Evolutionary conservation across 1,140 invertebrate genomes (phyloP), one percentile per base, ranked within the genome.

Genomic region (Oedothorax gibbosus): DNA sequence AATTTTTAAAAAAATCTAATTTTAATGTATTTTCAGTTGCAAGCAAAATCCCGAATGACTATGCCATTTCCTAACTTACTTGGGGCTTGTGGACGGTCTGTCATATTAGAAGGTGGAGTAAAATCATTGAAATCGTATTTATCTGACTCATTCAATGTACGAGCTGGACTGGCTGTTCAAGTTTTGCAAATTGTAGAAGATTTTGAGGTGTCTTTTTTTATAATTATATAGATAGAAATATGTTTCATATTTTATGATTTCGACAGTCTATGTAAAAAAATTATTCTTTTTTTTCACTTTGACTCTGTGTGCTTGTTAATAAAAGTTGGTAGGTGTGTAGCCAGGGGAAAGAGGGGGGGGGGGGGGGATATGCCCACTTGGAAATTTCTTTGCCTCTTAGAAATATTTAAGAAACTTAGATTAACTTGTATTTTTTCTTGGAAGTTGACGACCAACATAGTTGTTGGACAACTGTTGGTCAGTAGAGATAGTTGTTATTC

Each of bases 141-240:
- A 50, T 49, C 64, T 7, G 80, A 87, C 73, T 82, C 86, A 64
- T 87, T 87, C 85, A 68, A 86, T 68, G 56, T 69, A 11, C 54
- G 86, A 57, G 86, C 85, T 15, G 80, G 80, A 56, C 62, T 87
- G 14, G 86, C 76, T 60, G 69, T 71, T 65, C 85, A 87, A 66
- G 62, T 87, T 20, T 51, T 87, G 12, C 86, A 87, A 64, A 62
- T 86, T n/a, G 85, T 87, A 9, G 85, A 87, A 71, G 86, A 87
- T 76, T 86, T 87, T 85, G 60, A 81, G 60, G 86, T 87, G 20
- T 57, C 50, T 66, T 84, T 69, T 53, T 7, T 72, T 15, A 50
- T 62, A 11, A 2, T 72, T 60, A 15, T 15, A 78, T 35, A 20
- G 20, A 53, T 35, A 12, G 60, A 64, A 21, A 20, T 50, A 72